Evolutionary conservation across 2,113 vertebrate species (phyloP), one percentile per base, ranked within the genome.

Genomic region (Rhynchomys soricoides): DNA sequence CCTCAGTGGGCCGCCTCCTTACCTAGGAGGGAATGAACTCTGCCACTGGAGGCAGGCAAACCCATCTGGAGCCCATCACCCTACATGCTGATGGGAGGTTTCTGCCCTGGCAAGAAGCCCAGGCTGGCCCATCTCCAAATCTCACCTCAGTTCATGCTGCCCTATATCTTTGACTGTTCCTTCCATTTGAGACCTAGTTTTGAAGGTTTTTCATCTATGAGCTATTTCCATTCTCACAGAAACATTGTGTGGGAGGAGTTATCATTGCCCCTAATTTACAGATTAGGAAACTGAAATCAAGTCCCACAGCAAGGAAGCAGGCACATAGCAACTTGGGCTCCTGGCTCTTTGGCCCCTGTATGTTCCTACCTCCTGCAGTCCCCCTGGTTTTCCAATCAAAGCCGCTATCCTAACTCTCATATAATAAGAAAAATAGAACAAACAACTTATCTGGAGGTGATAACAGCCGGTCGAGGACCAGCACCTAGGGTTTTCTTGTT

Each of bases 311-410:
- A 0, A 52, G 93, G 9, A 19, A n/a, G 29, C 43, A 17, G 55
- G 0, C 4, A 48, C 40, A 4, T 4, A 13, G 52, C 62, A 62
- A 8, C 7, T 1, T 0, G 1, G 55, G 70, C 22, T 26, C 94
- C 62, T 0, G 0, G 9, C 0, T 0, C 90, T 95, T 22, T 31
- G 74, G 24, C 29, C 74, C 29, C 21, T 7, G 24, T 0, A 26
- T 10, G 37, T 26, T 40, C 82, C 26, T 37, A 74, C 26, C 6
- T 52, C 71, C 34, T 29, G 79, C 22, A 11, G 59, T 24, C 22
- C 13, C 11, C 22, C 6, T 16, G 55, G 15, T 59, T 52, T 48
- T 29, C 22, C 37, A 9, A 4, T 17, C 21, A 24, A 29, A 40
- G 45, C 86, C 26, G 45, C 22, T 19, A 3, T 34, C 1, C 15